Base-by-base conservation (phyloP, 1,140 invertebrate genomes). In the Drosophila pallidifrons region DNA sequence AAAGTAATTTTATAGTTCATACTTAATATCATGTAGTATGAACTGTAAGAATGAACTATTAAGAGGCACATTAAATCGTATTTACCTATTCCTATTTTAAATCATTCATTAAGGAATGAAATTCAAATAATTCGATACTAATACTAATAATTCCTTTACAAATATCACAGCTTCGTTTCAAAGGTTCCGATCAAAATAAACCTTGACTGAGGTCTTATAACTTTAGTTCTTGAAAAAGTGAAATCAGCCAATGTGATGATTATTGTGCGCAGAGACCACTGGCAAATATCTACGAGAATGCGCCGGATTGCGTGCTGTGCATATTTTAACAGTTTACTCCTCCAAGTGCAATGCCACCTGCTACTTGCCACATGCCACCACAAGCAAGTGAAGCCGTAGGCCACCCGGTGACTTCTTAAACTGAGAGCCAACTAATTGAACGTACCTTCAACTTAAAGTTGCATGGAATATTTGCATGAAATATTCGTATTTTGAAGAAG, bases 391-490 rank as follows among this genome's bases (percentile, higher is more conserved):
- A 8, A 58, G 55, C 49, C 49, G 30, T 30, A 45, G 71, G 38
- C 60, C 57, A 69, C 65, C 30, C 49, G 46, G 65, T 47, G 51
- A 75, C 75, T 73, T 72, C 78, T 85, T 71, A 16, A 47, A 25
- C 55, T 45, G 0, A 51, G 65, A 15, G 41, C 15, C 35, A 45
- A 45, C 59, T 75, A 87, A 80, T 88, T 88, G 73, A 65, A 77
- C 83, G 83, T 75, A 88, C 83, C 83, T 88, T 88, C 83, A 68
- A 52, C 75, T 65, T 77, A 43, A 65, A 79, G 70, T 61, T 61
- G 71, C 67, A 63, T 76, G 25, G 52, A 76, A 64, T 68, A 67
- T 67, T 65, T 41, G 35, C 35, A 38, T 38, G 35, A 10, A 38
- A 10, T 38, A 10, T 10, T 38, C 35, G 35, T 38, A 38, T 38